These are phyloP conservation scores for Chromis chromis DNA, from an alignment of 2,797 vertebrate species.

Conservation along the genomic window DNA sequence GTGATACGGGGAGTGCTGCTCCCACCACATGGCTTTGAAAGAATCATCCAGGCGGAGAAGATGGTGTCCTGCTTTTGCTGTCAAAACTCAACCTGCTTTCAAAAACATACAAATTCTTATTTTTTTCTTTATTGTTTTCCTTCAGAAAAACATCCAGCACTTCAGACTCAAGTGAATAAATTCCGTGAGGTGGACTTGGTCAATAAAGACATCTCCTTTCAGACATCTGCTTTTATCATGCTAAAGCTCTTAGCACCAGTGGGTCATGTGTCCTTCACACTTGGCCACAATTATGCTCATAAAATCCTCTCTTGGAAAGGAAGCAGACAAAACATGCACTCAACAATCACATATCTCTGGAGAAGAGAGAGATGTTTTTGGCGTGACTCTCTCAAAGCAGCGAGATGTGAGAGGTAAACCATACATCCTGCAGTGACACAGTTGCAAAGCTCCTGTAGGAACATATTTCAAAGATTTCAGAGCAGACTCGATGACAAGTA, in stretches of 20 bases:
- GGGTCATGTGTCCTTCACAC: slow-evolving; percentile 46
- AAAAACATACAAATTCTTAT: slow-evolving; percentile 27
- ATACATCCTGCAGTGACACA: slow-evolving; percentile 58
- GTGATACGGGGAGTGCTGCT: slow-evolving; percentile 21
- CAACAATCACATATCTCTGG: slow-evolving; percentile 35
- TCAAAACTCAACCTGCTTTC: slow-evolving; percentile 40
- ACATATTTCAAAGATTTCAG: slow-evolving; percentile 59
- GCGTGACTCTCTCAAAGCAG: slow-evolving; percentile 49
- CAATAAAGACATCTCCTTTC: slow-evolving; percentile 57
- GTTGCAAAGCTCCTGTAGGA: slow-evolving; percentile 47
- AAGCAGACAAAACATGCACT: slow-evolving; percentile 22
- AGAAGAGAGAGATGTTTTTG: slow-evolving; percentile 59
- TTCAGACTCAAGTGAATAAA: slow-evolving; percentile 20
- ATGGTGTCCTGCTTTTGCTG: slow-evolving; percentile 4
- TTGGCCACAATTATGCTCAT: slow-evolving; percentile 55
- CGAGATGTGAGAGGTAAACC: slow-evolving; percentile 47
- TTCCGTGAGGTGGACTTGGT: slow-evolving; percentile 37
- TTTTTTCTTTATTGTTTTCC: slow-evolving; percentile 37
- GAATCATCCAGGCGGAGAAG: slow-evolving; percentile 4
- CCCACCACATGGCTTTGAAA: slow-evolving; percentile 15
- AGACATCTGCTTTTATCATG: slow-evolving; percentile 46
- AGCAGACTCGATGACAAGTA: slow-evolving; percentile 50
- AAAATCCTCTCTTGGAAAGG: slow-evolving; percentile 47
- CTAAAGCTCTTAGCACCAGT: slow-evolving; percentile 29
- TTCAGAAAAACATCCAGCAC: slow-evolving; percentile 52